These are phyloP conservation scores for Cheiracanthium punctorium DNA, from an alignment of 2,888 invertebrate genomes.

Conservation along the genomic window DNA sequence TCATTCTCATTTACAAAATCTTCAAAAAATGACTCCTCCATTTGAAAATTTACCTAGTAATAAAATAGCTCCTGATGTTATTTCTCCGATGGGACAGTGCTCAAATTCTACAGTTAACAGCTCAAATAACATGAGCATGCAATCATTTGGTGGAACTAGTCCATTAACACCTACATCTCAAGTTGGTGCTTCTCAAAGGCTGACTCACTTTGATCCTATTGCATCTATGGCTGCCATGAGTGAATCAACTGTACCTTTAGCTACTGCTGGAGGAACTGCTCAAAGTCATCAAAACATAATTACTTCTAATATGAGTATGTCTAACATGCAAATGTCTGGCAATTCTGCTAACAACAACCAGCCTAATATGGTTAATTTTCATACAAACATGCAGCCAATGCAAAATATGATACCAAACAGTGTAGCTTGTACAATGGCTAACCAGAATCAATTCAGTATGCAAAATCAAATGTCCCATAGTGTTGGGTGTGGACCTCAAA, in stretches of 20 bases:
- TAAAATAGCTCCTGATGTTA: constrained; percentile 61
- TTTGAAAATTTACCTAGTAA: constrained; percentile 68
- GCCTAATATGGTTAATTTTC: constrained; percentile 76
- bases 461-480: constrained; percentile 71
- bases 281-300: constrained; percentile 71
- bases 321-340: constrained; percentile 71
- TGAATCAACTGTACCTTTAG: constrained; percentile 81
- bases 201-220: constrained; percentile 90
- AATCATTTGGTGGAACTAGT: constrained; percentile 52
- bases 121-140: constrained; percentile 43
- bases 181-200: constrained; percentile 66
- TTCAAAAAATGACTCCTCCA: constrained; percentile 72
- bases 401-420: constrained; percentile 71
- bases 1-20: constrained; percentile 72
- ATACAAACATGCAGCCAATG: constrained; percentile 75
- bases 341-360: constrained; percentile 64
- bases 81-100: constrained; percentile 57
- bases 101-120: constrained; percentile 58
- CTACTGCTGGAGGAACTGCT: constrained; percentile 81
- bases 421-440: constrained; percentile 55
- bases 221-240: constrained; percentile 96
- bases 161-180: constrained; percentile 58
- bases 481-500: constrained; percentile 75
- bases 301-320: constrained; percentile 72
- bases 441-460: constrained; percentile 71